Evolutionary conservation across 2,113 vertebrate genomes (phyloP).

Genomic region (Capreolus pygargus): DNA sequence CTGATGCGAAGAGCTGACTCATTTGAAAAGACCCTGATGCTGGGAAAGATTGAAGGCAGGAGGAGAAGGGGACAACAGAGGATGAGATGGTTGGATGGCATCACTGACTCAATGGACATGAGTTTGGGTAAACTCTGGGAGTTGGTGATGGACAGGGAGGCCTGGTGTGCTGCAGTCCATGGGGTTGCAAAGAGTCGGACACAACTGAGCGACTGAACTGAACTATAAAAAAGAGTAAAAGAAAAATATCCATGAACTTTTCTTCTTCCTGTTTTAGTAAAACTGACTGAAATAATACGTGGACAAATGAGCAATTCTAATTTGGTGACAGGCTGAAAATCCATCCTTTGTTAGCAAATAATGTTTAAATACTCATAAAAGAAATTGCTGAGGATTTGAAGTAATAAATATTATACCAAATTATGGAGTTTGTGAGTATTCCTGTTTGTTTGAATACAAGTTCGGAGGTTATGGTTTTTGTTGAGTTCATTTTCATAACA

Average conservation of each 20-base stretch:
- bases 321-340: neutral
- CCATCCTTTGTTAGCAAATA: neutral
- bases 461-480: neutral
- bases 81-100: neutral
- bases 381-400: neutral
- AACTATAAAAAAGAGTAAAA: neutral
- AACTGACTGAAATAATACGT: neutral
- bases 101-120: neutral
- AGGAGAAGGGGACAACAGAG: neutral
- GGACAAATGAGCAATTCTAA: neutral
- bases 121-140: neutral
- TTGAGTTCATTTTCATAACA: neutral
- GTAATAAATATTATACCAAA: neutral
- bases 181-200: neutral
- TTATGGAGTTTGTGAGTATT: neutral
- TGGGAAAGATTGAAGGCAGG: neutral
- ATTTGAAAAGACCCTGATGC: neutral
- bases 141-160: neutral
- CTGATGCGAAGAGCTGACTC: neutral
- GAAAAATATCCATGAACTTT: neutral
- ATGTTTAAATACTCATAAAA: neutral
- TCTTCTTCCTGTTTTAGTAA: conserved; percentile 1
- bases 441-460: neutral
- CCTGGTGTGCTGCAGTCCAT: neutral
- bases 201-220: neutral